These are phyloP conservation scores for Proales similis DNA, from an alignment of 1,140 invertebrate genomes.

Conservation along the genomic window DNA sequence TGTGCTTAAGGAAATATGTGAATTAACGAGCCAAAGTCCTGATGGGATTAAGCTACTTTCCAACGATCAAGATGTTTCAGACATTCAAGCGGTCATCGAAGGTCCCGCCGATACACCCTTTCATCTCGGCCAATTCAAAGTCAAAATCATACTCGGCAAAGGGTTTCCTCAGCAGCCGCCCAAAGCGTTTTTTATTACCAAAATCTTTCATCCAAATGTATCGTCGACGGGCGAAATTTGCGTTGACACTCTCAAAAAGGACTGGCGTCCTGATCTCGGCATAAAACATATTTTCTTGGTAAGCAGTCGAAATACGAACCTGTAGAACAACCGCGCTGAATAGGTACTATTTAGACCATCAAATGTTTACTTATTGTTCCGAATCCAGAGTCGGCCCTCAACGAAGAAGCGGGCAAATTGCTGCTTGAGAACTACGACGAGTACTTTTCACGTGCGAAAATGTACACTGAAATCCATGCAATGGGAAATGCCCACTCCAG, in stretches of 20 bases:
- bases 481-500: constrained; percentile 57
- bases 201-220: constrained; percentile 96
- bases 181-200: constrained; percentile 87
- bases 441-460: constrained; percentile 76
- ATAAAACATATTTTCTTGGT: constrained; percentile 88
- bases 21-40: constrained; percentile 66
- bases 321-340: neutral
- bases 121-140: constrained; percentile 59
- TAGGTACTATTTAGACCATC: constrained; percentile 62
- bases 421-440: constrained; percentile 82
- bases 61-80: constrained; percentile 82
- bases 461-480: constrained; percentile 91
- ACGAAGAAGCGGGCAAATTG: constrained; percentile 84
- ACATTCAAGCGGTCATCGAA: constrained; percentile 80
- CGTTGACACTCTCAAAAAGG: constrained; percentile 88
- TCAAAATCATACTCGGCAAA: constrained; percentile 81
- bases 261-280: constrained; percentile 91
- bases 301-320: constrained; percentile 42
- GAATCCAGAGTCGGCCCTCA: constrained; percentile 85
- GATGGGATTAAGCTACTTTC: constrained; percentile 79
- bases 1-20: constrained; percentile 72
- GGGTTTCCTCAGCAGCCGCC: constrained; percentile 85
- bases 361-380: constrained; percentile 86
- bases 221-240: constrained; percentile 88
- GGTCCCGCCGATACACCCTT: constrained; percentile 62